Conservation (phyloP, 2,888 invertebrate species). For the Coenonympha glycerion region DNA sequence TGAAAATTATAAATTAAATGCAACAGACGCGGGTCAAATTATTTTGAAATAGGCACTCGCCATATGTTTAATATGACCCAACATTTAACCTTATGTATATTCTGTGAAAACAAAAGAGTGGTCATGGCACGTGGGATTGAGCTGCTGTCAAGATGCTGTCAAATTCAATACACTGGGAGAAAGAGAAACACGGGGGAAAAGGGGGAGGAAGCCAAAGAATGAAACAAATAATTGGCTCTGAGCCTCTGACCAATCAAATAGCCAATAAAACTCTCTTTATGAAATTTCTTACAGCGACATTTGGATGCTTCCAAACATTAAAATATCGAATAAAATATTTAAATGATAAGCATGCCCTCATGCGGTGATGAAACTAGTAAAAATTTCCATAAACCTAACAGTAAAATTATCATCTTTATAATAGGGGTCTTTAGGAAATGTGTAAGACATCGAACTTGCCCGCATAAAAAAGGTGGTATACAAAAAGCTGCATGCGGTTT, state of each 20-base stretch:
- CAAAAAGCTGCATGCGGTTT: constrained; percentile 18
- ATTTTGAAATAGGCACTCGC: constrained; percentile 31
- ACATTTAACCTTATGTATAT: background rate
- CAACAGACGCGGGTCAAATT: constrained; percentile 25
- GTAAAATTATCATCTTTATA: constrained; percentile 43
- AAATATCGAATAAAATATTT: background rate
- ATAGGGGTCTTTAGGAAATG: constrained; percentile 40
- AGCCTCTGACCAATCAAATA: no score
- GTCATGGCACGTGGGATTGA: no score
- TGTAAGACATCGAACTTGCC: constrained; percentile 16
- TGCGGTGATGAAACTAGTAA: constrained; percentile 23
- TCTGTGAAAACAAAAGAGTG: no score
- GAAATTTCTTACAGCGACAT: no score
- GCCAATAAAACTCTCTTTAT: no score
- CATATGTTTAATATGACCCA: constrained; percentile 29
- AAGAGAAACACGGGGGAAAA: no score
- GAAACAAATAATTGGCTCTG: no score
- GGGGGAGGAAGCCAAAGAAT: no score
- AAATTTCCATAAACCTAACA: constrained; percentile 42
- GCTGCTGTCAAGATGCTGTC: no score
- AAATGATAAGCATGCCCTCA: constrained; percentile 31
- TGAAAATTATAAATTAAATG: constrained; percentile 25
- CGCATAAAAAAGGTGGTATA: constrained; percentile 9
- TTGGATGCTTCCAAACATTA: no score
- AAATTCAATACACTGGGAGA: no score